These are phyloP conservation scores for Drosophila peninsularis DNA, from an alignment of 2,888 invertebrate genomes.

Conservation along the genomic window DNA sequence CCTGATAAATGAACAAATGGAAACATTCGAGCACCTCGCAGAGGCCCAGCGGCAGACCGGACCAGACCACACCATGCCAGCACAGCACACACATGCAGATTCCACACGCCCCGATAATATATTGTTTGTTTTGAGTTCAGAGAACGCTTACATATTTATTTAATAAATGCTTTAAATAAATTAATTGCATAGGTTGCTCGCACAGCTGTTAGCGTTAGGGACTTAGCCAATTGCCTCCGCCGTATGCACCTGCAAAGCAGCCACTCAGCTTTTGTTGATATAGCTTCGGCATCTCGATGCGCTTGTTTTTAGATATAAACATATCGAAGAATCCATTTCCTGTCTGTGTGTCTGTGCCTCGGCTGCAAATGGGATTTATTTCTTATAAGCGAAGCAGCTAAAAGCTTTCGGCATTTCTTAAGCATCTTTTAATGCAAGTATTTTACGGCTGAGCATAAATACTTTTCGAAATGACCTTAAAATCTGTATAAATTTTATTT, in stretches of 20 bases:
- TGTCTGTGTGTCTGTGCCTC: conserved; percentile 27
- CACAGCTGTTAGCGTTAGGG: conserved; percentile 13
- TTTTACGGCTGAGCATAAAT: not conserved
- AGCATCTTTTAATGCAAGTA: not conserved
- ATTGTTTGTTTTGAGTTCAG: conserved; percentile 53
- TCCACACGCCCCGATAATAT: conserved; percentile 8
- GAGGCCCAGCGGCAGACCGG: conserved; percentile 2
- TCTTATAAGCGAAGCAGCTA: conserved; percentile 1
- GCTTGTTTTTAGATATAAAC: conserved; percentile 32
- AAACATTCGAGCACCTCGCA: conserved; percentile 41
- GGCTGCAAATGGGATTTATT: conserved; percentile 16
- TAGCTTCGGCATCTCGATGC: conserved; percentile 35
- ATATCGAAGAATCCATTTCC: conserved; percentile 36
- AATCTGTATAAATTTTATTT: not conserved
- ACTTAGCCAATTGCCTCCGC: not conserved
- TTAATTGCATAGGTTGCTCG: conserved; percentile 25
- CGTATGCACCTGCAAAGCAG: conserved; percentile 17
- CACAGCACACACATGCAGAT: conserved; percentile 7
- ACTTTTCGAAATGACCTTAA: not conserved
- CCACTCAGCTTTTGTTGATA: conserved; percentile 34
- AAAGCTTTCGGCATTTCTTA: not conserved
- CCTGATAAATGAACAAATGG: conserved; percentile 67
- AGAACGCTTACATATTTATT: conserved; percentile 43
- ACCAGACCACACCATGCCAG: conserved; percentile 6
- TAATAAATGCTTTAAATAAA: conserved; percentile 45